Percentiles rank a stretch among this genome's conserved stretches.
Conservation (phyloP, 2,113 vertebrate genomes). For the Ciconia stormi region DNA sequence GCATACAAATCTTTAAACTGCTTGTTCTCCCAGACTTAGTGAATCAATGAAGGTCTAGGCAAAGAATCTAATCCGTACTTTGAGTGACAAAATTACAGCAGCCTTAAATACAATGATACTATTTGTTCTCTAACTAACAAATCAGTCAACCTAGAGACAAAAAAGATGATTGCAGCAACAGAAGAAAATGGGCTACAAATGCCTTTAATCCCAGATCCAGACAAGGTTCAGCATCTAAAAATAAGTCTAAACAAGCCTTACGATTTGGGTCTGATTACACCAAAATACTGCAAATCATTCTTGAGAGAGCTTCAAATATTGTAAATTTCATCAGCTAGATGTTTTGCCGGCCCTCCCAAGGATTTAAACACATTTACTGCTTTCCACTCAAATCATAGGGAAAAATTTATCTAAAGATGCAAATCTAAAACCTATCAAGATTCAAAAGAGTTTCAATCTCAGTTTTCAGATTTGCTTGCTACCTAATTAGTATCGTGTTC, state of each 20-base stretch:
- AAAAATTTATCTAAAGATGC: neutral
- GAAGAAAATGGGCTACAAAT: neutral
- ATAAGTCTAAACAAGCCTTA: neutral
- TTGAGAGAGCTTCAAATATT: neutral
- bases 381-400: neutral
- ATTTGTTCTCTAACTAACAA: neutral
- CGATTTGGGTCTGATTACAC: neutral
- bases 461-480: neutral
- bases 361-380: neutral
- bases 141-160: neutral
- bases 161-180: neutral
- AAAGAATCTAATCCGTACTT: neutral
- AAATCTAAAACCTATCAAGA: neutral
- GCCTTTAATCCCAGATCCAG: neutral
- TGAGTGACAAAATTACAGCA: neutral
- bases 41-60: slow-evolving; percentile 2
- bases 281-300: neutral
- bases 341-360: neutral
- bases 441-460: neutral
- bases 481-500: neutral
- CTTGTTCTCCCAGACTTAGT: neutral
- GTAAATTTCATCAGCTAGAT: neutral
- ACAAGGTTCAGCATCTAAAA: neutral
- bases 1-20: neutral
- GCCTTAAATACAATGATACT: neutral